These are phyloP conservation scores for Mormyrus lacerda DNA, from an alignment of 2,113 vertebrate genomes.

Conservation along the genomic window DNA sequence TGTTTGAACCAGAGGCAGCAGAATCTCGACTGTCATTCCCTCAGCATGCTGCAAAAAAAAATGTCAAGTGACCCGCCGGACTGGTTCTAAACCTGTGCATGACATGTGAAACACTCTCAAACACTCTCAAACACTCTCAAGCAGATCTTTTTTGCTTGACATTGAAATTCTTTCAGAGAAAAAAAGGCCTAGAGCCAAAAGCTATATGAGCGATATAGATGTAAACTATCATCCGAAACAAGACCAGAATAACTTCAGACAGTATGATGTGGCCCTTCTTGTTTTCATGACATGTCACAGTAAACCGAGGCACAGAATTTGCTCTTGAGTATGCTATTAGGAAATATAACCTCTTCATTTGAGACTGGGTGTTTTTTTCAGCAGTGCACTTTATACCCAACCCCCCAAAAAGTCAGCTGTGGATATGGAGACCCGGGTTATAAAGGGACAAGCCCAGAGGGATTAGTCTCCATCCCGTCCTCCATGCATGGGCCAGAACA, in stretches of 20 bases:
- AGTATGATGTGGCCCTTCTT: neutral
- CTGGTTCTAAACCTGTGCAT: neutral
- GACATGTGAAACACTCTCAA: no score
- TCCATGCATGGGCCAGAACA: neutral
- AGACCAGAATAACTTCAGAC: neutral
- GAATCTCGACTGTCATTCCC: neutral
- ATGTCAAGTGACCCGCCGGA: neutral
- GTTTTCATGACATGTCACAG: neutral
- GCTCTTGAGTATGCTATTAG: neutral
- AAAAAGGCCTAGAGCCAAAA: neutral
- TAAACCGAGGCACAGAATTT: neutral
- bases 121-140: no score
- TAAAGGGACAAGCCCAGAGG: neutral
- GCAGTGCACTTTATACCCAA: neutral
- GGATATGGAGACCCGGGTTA: neutral
- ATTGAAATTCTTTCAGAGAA: neutral
- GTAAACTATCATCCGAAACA: neutral
- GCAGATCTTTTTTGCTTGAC: neutral
- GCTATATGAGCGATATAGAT: neutral
- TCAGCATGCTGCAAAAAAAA: neutral
- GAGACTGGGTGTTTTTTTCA: neutral
- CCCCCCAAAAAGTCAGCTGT: neutral
- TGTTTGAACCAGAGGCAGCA: neutral
- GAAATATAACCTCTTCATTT: neutral
- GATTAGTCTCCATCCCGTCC: neutral